These are phyloP conservation scores for Dolichopus griseipennis DNA, from an alignment of 2,888 invertebrate genomes.

Conservation along the genomic window DNA sequence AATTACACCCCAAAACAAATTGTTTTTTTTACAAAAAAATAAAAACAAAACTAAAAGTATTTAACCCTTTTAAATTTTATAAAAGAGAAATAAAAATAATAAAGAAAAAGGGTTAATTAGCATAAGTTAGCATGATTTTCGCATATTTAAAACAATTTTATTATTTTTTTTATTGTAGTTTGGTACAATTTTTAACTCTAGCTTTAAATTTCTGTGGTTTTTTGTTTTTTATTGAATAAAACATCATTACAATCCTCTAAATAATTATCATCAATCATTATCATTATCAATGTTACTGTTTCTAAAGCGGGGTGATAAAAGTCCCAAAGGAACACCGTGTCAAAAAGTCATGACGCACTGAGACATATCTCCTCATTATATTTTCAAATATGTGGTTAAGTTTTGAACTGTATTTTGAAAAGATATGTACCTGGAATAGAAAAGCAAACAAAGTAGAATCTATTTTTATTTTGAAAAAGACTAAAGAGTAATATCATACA, in stretches of 20 bases:
- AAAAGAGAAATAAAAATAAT: neutral
- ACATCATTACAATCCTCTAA: neutral
- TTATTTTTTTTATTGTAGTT: too few relatives aligned
- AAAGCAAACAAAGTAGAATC: too few relatives aligned
- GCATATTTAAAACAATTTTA: neutral
- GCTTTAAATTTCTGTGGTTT: neutral
- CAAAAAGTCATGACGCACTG: too few relatives aligned
- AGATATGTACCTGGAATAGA: too few relatives aligned
- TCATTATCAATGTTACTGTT: neutral
- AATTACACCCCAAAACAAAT: neutral
- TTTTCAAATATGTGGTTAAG: too few relatives aligned
- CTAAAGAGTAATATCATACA: too few relatives aligned
- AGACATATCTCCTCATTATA: too few relatives aligned
- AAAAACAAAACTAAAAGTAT: neutral
- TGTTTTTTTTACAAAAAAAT: too few relatives aligned
- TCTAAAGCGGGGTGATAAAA: too few relatives aligned
- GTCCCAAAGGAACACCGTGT: too few relatives aligned
- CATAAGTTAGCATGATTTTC: conserved; percentile 4
- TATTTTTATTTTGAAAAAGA: too few relatives aligned
- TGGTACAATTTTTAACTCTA: neutral
- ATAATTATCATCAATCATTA: neutral
- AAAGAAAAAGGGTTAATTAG: neutral
- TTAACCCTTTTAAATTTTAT: neutral
- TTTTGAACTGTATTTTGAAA: too few relatives aligned
- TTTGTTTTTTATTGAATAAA: neutral